Evolutionary conservation across 2,888 invertebrate genomes (phyloP).

Genomic region (Bellardia pandia): DNA sequence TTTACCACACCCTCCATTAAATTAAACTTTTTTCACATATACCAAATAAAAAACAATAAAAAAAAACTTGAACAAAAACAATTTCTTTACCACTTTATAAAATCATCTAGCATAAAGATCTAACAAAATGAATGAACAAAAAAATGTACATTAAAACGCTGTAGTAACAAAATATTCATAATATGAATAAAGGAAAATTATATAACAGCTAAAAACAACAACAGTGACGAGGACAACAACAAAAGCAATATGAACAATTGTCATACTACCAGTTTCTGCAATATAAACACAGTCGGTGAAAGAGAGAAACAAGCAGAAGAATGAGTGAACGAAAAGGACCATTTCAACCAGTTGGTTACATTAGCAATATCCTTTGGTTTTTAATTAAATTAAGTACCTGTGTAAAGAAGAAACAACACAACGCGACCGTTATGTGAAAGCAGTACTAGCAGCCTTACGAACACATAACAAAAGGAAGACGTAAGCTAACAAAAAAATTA

Average conservation of each 20-base stretch:
- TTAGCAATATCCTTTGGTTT: conserved; percentile 51
- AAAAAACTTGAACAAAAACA: conserved; percentile 2
- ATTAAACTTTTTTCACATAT: conserved; percentile 16
- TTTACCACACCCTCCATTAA: conserved; percentile 40
- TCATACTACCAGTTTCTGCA: conserved; percentile 16
- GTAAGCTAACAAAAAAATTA: not conserved
- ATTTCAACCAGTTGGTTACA: conserved; percentile 22
- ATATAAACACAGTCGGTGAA: not conserved
- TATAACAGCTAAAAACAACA: conserved; percentile 36
- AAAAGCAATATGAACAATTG: conserved; percentile 29
- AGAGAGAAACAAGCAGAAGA: not conserved
- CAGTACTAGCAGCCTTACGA: not conserved
- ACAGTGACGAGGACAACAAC: conserved; percentile 1
- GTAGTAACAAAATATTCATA: conserved; percentile 56
- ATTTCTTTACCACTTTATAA: conserved; percentile 55
- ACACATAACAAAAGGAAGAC: not conserved
- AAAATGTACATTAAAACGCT: conserved; percentile 40
- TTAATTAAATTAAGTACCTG: conserved; percentile 72
- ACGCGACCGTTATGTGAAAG: not conserved
- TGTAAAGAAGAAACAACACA: not conserved
- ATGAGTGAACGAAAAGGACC: not conserved
- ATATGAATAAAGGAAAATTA: conserved; percentile 35
- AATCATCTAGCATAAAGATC: conserved; percentile 59
- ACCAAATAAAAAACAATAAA: not conserved
- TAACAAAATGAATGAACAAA: conserved; percentile 37